Evolutionary conservation across 2,113 vertebrate genomes (phyloP), one percentile per base, ranked within the genome.

Genomic region (Gymnobelideus leadbeateri): DNA sequence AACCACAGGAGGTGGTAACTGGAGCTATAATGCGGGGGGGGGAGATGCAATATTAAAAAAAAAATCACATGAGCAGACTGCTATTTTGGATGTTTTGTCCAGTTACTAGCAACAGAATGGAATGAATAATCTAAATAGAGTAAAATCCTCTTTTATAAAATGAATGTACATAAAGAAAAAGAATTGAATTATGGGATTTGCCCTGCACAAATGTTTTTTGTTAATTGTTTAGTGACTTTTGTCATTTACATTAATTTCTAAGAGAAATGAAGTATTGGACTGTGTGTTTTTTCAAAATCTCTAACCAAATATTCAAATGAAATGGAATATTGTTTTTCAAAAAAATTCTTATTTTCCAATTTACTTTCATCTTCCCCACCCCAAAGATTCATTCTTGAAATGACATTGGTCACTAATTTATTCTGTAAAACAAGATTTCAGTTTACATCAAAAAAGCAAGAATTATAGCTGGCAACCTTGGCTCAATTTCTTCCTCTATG

Each of bases 1-100:
- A 96, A 95, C 95, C 96, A 94, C 53, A 91, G 68, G 19, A 89
- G 94, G 84, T 89, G 96, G 97, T 95, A 96, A 97, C 97, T 96
- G 96, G 94, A 61, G 91, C 77, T 93, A 89, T 90, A 92, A 0
- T 89, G n/a, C n/a, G 46, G 84, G 55, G 51, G 23, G 91, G 94
- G 95, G 93, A 51, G 89, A 52, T 84, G 95, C 93, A 55, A 8
- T 55, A 55, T 55, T 26, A 25, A 25, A 26, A 26, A 26, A 26
- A 55, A 55, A 55, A 55, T 55, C 54, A 55, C 25, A 26, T 55
- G 54, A 55, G 24, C 57, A 61, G 57, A 92, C 94, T 94, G 90
- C 89, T 93, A 96, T 97, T 97, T 68, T 51, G 89, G 91, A 91
- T 93, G 91, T 91, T 95, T 61, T 9, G 5, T 94, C 52, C 49